Percentiles rank a stretch among this genome's conserved stretches.
Evolutionary conservation across 1,140 invertebrate genomes (phyloP).

Genomic region (Helicoverpa armigera): DNA sequence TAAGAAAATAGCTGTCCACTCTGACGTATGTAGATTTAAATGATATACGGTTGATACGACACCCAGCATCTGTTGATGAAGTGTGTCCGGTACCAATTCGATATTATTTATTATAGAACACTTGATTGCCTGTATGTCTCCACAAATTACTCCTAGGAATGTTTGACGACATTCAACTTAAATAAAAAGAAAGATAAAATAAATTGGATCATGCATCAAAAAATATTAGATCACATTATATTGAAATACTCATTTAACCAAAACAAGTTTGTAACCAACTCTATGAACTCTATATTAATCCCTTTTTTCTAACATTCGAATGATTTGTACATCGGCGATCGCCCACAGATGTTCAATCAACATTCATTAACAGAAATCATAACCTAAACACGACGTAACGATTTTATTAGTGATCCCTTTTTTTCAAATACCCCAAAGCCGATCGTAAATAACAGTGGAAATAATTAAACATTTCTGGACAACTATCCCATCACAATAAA

Average conservation of each 20-base stretch:
- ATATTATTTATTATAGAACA: neutral
- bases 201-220: conserved; percentile 14
- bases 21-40: neutral
- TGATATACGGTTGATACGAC: neutral
- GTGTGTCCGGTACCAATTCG: conserved; percentile 3
- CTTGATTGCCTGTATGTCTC: conserved; percentile 6
- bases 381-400: conserved; percentile 37
- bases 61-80: neutral
- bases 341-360: conserved; percentile 42
- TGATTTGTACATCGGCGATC: conserved; percentile 18
- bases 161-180: neutral
- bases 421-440: conserved; percentile 39
- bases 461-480: conserved; percentile 38
- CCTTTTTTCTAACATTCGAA: conserved; percentile 8
- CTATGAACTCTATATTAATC: neutral
- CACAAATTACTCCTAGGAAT: conserved; percentile 1
- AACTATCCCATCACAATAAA: conserved; percentile 44
- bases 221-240: neutral
- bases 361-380: conserved; percentile 42
- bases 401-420: conserved; percentile 44
- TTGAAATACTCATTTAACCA: neutral
- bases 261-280: conserved; percentile 8
- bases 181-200: neutral
- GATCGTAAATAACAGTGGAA: conserved; percentile 25
- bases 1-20: too few species aligned